Conservation (phyloP, 2,113 vertebrate genomes). For the Grallaria varia region DNA sequence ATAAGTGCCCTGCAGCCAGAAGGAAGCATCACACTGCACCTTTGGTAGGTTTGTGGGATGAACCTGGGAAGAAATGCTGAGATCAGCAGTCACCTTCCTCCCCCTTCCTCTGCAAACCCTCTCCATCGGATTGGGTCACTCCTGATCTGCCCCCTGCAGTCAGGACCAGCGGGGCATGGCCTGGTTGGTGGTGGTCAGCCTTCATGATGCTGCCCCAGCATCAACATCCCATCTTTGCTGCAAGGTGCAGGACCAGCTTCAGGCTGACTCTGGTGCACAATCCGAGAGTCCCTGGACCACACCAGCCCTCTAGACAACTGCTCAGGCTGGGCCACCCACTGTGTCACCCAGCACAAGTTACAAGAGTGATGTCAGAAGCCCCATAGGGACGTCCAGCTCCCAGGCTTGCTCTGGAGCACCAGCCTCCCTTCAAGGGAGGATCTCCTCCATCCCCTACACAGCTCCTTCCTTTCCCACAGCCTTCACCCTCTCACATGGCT, state of each 20-base stretch:
- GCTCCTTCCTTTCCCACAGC: background rate
- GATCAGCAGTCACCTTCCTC: background rate
- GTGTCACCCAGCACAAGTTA: background rate
- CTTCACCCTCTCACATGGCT: background rate
- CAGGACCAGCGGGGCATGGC: background rate
- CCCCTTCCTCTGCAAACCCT: background rate
- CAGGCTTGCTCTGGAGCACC: background rate
- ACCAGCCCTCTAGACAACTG: background rate
- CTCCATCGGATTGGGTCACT: accelerated
- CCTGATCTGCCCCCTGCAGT: background rate
- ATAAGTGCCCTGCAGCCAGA: background rate
- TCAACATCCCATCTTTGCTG: background rate
- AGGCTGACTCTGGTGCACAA: background rate
- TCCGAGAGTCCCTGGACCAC: background rate
- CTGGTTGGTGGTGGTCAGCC: background rate
- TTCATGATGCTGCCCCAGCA: background rate
- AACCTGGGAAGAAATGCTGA: background rate
- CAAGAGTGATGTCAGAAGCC: background rate
- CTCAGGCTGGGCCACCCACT: background rate
- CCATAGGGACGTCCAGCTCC: background rate
- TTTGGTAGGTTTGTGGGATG: background rate
- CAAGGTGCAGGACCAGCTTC: background rate
- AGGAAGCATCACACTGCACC: background rate
- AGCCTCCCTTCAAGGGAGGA: background rate
- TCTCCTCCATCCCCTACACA: background rate